phyloP scores from a whole-genome alignment of 2,113 vertebrate species.

The Apteryx mantelli region DNA sequence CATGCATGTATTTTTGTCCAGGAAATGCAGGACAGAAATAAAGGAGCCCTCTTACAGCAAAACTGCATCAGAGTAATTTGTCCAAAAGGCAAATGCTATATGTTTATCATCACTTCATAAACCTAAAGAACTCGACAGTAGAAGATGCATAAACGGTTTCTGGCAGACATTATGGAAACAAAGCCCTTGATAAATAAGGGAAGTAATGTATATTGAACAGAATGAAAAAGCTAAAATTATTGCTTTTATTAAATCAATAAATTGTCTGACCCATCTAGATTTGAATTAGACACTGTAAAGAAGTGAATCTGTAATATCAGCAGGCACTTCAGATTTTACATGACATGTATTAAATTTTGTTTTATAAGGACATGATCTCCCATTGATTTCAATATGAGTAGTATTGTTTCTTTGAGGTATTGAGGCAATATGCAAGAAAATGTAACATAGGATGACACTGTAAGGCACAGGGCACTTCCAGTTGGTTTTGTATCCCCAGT shows the following conservation, averaged over 20 bases:
- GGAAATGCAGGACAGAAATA: neutral
- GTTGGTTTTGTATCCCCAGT: neutral
- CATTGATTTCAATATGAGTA: neutral
- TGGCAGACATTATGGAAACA: neutral
- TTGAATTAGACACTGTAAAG: neutral
- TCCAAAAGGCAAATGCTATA: neutral
- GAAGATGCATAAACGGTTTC: neutral
- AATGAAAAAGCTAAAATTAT: neutral
- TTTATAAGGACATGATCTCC: neutral
- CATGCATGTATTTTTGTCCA: neutral
- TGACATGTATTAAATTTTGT: neutral
- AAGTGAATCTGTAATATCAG: neutral
- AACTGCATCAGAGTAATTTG: neutral
- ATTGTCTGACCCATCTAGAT: neutral
- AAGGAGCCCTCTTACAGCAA: neutral
- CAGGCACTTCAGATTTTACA: neutral
- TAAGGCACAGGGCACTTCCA: neutral
- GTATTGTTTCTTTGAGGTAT: neutral
- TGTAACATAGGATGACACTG: neutral
- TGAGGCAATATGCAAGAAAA: neutral
- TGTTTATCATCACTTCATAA: neutral
- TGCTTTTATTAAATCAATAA: neutral
- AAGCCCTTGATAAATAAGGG: neutral
- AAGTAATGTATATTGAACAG: neutral
- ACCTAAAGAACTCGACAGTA: neutral